Conservation (phyloP, 2,888 invertebrate species). For the Ophioninae sp. region DNA sequence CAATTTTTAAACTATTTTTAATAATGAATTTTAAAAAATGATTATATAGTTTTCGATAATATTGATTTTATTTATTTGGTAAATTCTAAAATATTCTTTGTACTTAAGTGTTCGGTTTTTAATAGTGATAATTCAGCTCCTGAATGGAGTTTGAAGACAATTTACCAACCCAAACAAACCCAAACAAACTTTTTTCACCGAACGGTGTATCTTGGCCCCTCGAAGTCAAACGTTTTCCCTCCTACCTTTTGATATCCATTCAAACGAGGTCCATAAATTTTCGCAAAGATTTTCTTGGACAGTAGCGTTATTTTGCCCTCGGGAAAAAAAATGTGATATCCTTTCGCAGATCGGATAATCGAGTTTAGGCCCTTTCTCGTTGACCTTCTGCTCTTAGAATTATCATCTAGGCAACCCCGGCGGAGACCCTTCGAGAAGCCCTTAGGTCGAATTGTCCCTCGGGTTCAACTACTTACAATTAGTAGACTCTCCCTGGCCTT, state of each 20-base stretch:
- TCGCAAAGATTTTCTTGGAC: constrained; percentile 30
- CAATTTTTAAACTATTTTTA: too few species aligned
- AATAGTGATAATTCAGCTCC: too few species aligned
- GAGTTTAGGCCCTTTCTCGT: constrained; percentile 47
- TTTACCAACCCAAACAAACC: too few species aligned
- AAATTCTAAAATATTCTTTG: too few species aligned
- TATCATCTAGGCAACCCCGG: constrained; percentile 56
- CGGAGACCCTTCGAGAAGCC: constrained; percentile 46
- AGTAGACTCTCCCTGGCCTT: constrained; percentile 35
- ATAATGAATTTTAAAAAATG: too few species aligned
- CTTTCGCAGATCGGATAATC: constrained; percentile 53
- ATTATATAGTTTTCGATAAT: too few species aligned
- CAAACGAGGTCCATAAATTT: constrained; percentile 1
- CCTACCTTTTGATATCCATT: neutral
- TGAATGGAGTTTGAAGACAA: too few species aligned
- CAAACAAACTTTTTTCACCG: too few species aligned
- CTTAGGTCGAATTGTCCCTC: constrained; percentile 58
- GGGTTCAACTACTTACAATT: constrained; percentile 64
- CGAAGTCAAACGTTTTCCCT: too few species aligned
- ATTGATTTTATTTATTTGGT: too few species aligned
- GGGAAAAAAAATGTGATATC: constrained; percentile 34
- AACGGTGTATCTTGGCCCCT: too few species aligned
- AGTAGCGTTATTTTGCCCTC: constrained; percentile 33
- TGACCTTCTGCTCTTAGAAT: constrained; percentile 58
- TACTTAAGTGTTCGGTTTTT: too few species aligned